Evolutionary conservation across 1,140 invertebrate species (phyloP).

Genomic region (Diabrotica undecimpunctata): DNA sequence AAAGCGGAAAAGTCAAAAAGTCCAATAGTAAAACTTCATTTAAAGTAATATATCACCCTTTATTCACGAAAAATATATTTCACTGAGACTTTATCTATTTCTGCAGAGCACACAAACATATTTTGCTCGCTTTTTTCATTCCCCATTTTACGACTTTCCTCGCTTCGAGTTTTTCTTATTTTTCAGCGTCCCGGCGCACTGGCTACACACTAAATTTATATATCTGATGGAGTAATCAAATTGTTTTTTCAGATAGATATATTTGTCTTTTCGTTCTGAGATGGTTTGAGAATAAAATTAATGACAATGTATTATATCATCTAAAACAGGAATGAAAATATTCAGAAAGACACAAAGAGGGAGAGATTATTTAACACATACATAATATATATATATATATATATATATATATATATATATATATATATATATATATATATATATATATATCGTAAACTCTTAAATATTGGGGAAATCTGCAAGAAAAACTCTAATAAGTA

Average conservation of each 20-base stretch:
- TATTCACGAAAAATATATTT: conserved; percentile 31
- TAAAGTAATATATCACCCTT: conserved; percentile 16
- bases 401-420: too few species aligned
- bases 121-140: conserved; percentile 29
- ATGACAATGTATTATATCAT: too few species aligned
- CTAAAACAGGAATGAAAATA: too few species aligned
- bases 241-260: not conserved
- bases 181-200: not conserved
- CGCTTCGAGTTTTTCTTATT: conserved; percentile 18
- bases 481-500: too few species aligned
- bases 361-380: too few species aligned
- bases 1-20: not conserved
- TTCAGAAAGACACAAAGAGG: too few species aligned
- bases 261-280: not conserved
- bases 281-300: too few species aligned
- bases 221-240: not conserved
- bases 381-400: too few species aligned
- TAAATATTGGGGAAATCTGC: too few species aligned
- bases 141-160: conserved; percentile 34
- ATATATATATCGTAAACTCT: too few species aligned
- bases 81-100: conserved; percentile 33
- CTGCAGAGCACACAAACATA: conserved; percentile 27
- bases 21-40: conserved; percentile 10
- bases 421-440: too few species aligned
- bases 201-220: not conserved